phyloP scores from a whole-genome alignment of 2,797 vertebrate genomes.

The Lithobates sylvaticus region DNA sequence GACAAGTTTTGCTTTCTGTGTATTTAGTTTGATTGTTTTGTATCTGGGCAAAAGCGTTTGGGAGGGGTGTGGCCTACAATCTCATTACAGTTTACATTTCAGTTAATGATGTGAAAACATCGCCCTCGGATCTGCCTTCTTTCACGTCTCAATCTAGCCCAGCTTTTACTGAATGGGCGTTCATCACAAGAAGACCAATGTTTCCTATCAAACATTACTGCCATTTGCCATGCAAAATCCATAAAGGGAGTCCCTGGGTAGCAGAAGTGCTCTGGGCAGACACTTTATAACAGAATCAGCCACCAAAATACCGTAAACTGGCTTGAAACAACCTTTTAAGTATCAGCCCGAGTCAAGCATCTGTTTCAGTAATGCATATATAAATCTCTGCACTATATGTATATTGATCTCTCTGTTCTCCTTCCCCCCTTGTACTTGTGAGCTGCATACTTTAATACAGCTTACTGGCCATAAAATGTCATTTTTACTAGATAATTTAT shows the following conservation, averaged over 20 bases:
- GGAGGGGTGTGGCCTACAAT: no score
- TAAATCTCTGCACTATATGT: conserved; percentile 67
- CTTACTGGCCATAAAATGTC: conserved; percentile 55
- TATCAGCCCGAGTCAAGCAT: conserved; percentile 67
- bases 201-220: conserved; percentile 65
- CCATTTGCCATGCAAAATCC: conserved; percentile 68
- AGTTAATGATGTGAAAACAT: conserved; percentile 4
- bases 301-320: conserved; percentile 67
- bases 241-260: conserved; percentile 69
- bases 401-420: conserved; percentile 52
- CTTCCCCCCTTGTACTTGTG: conserved; percentile 24
- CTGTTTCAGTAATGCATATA: conserved; percentile 65
- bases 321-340: conserved; percentile 71
- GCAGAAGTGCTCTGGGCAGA: conserved; percentile 69
- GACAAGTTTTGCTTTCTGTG: no score
- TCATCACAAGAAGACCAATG: conserved; percentile 66
- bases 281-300: conserved; percentile 66
- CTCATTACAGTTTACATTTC: conserved; percentile 6
- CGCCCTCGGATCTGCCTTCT: neutral
- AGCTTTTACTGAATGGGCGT: conserved; percentile 54
- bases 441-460: conserved; percentile 58
- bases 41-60: no score
- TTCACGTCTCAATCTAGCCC: neutral
- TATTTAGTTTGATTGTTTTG: no score
- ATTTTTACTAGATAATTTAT: conserved; percentile 50